Conservation (phyloP, 2,888 invertebrate genomes). For the Scaptomyza polygonia region DNA sequence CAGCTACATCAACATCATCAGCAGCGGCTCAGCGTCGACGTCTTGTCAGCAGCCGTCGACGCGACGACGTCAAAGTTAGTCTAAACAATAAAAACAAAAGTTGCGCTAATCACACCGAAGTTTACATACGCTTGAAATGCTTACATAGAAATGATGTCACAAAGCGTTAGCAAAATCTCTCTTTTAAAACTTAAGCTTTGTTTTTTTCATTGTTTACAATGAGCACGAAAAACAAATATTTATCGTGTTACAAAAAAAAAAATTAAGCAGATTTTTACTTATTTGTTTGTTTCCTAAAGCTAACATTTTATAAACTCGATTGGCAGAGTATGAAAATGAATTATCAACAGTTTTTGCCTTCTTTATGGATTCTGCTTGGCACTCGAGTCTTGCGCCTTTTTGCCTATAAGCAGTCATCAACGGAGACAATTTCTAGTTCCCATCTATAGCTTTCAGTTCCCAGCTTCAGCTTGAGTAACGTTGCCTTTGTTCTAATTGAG, state of each 20-base stretch:
- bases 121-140: conserved; percentile 16
- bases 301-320: background rate
- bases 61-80: conserved; percentile 48
- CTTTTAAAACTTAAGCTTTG: no score
- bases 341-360: conserved; percentile 74
- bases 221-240: background rate
- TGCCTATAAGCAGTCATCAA: conserved; percentile 25
- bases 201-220: background rate
- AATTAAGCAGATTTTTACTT: no score
- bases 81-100: conserved; percentile 36
- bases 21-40: conserved; percentile 53
- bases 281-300: background rate
- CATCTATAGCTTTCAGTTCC: background rate
- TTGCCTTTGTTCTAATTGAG: conserved; percentile 75
- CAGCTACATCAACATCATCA: conserved; percentile 20
- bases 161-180: no score
- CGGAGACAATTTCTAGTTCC: conserved; percentile 10
- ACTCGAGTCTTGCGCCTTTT: conserved; percentile 22
- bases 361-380: conserved; percentile 40
- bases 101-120: conserved; percentile 7
- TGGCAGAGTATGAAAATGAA: conserved; percentile 67
- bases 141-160: background rate
- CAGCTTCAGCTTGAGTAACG: conserved; percentile 13
- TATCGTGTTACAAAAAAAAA: no score
- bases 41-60: conserved; percentile 50